Conservation (phyloP, 2,113 vertebrate species). For the Petrocephalus microphthalmus region DNA sequence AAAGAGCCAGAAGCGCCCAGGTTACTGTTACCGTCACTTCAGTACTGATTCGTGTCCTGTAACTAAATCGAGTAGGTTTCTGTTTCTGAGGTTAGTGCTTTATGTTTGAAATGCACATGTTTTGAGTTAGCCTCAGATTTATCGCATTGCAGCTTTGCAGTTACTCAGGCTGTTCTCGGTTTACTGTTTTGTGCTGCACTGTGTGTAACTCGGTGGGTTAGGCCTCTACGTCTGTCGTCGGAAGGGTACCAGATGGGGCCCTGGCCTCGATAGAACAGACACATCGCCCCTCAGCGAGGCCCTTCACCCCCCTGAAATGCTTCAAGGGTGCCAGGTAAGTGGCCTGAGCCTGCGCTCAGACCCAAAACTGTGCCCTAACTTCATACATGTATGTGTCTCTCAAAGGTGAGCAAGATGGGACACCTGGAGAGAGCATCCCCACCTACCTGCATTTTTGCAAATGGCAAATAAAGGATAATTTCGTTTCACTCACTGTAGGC, state of each 20-base stretch:
- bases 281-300: not conserved
- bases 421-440: not conserved
- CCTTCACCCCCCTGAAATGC: not conserved
- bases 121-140: not conserved
- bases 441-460: not conserved
- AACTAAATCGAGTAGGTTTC: not conserved
- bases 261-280: not conserved
- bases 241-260: not conserved
- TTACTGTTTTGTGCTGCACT: not conserved
- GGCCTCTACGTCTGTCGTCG: not conserved
- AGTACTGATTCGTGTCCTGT: not conserved
- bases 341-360: not conserved
- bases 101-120: not conserved
- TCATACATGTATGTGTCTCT: not conserved
- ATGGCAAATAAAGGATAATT: not conserved
- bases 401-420: not conserved
- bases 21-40: not conserved
- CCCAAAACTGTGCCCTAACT: not conserved
- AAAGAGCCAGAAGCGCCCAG: not conserved
- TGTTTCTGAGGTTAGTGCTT: not conserved
- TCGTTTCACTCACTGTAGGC: not conserved
- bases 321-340: not conserved
- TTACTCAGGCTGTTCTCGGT: not conserved
- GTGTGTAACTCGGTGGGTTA: not conserved
- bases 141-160: not conserved